A percentile compares a stretch with the other conserved stretches of the same genome.
These are phyloP conservation scores for Colletes gigas DNA, from an alignment of 1,140 invertebrate species.

Conservation along the genomic window DNA sequence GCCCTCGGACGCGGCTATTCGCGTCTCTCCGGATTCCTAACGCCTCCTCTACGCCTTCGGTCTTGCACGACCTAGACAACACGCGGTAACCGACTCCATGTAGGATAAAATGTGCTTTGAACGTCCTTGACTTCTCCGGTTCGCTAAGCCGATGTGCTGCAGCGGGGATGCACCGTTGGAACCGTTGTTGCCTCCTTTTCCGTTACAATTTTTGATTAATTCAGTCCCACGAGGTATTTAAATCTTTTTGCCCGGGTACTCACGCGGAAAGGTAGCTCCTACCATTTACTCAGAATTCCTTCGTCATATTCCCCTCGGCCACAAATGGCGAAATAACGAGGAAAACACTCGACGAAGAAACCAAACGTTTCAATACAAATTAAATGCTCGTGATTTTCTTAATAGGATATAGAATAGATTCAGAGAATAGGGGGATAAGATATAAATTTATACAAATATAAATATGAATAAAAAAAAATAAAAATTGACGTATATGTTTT, in stretches of 20 bases:
- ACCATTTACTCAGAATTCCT: too few relatives aligned
- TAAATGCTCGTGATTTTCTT: too few relatives aligned
- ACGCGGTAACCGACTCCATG: slow-evolving; percentile 19
- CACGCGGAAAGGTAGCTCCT: background rate
- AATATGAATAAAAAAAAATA: too few relatives aligned
- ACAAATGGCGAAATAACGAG: too few relatives aligned
- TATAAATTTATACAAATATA: too few relatives aligned
- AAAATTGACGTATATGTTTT: too few relatives aligned
- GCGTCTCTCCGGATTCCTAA: slow-evolving; percentile 39
- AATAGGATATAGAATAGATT: too few relatives aligned
- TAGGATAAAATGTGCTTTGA: slow-evolving; percentile 44
- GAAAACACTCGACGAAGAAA: too few relatives aligned
- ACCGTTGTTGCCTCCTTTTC: slow-evolving; percentile 29
- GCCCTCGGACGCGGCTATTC: background rate
- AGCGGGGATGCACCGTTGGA: slow-evolving; percentile 42
- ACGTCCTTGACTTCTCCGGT: slow-evolving; percentile 47
- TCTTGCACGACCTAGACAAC: slow-evolving; percentile 62
- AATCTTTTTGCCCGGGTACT: background rate
- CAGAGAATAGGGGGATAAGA: too few relatives aligned
- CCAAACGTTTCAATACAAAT: too few relatives aligned
- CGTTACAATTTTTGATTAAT: slow-evolving; percentile 38
- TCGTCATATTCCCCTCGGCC: too few relatives aligned
- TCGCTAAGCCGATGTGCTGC: slow-evolving; percentile 32
- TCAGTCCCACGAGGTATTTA: slow-evolving; percentile 23
- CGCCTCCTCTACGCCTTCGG: slow-evolving; percentile 33